phyloP scores from a whole-genome alignment of 2,888 invertebrate genomes.

The Gryllus longicercus region DNA sequence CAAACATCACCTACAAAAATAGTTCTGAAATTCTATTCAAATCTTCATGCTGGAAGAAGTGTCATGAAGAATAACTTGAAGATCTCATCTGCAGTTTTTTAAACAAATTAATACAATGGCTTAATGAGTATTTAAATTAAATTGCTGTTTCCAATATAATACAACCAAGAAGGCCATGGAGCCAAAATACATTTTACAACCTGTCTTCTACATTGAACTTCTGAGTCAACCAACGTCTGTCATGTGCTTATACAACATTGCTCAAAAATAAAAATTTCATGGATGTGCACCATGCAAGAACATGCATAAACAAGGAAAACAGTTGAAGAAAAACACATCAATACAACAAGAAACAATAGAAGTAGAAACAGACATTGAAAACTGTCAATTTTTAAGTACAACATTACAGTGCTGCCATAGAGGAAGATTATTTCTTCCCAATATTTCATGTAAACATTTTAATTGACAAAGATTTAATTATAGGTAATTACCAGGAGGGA shows the following conservation, averaged over 20 bases:
- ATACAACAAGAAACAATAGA: neutral
- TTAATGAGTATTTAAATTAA: too few relatives aligned
- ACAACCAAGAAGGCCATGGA: too few relatives aligned
- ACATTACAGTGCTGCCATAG: neutral
- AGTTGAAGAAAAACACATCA: neutral
- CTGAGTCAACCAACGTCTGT: neutral
- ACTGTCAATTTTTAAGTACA: neutral
- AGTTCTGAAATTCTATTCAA: neutral
- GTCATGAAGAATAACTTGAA: neutral
- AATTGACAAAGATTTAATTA: too few relatives aligned
- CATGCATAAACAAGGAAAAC: neutral
- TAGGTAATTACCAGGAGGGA: neutral
- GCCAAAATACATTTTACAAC: neutral
- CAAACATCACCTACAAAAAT: conserved; percentile 3
- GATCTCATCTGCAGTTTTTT: neutral
- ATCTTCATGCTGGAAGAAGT: neutral
- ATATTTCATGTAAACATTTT: too few relatives aligned
- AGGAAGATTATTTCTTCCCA: neutral
- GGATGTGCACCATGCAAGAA: neutral
- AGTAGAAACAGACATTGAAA: neutral
- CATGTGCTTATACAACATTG: neutral
- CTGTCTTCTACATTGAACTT: neutral
- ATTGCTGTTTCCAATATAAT: too few relatives aligned
- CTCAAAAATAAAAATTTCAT: neutral
- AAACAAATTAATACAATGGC: too few relatives aligned